Conservation (phyloP, 2,113 vertebrate species). For the Rhabdornis inornatus region DNA sequence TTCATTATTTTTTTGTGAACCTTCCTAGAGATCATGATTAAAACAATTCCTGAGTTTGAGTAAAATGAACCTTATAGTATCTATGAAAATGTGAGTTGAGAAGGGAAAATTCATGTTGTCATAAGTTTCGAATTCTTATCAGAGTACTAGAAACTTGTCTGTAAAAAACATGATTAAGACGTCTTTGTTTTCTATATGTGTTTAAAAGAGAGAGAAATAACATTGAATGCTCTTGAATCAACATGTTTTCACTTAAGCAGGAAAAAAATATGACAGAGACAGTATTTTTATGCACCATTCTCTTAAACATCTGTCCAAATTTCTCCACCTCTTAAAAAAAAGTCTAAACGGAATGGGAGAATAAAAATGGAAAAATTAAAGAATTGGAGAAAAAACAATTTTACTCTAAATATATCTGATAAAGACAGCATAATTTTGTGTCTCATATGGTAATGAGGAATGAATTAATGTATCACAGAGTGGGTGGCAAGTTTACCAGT, state of each 20-base stretch:
- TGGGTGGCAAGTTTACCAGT: background rate
- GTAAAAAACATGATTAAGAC: background rate
- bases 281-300: background rate
- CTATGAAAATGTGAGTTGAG: background rate
- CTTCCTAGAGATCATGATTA: background rate
- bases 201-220: background rate
- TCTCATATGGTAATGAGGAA: background rate
- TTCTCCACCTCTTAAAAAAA: background rate
- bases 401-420: background rate
- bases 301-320: background rate
- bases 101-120: background rate
- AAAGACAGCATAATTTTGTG: background rate
- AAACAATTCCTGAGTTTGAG: background rate
- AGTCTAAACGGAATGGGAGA: background rate
- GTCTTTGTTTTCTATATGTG: background rate
- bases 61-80: background rate
- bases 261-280: background rate
- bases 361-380: background rate
- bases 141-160: background rate
- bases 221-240: background rate
- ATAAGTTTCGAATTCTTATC: background rate
- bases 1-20: background rate
- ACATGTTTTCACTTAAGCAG: background rate
- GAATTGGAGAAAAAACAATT: background rate
- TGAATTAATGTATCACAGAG: background rate